Evolutionary conservation across 2,797 vertebrate genomes (phyloP).

Genomic region (Galaxias olidus): DNA sequence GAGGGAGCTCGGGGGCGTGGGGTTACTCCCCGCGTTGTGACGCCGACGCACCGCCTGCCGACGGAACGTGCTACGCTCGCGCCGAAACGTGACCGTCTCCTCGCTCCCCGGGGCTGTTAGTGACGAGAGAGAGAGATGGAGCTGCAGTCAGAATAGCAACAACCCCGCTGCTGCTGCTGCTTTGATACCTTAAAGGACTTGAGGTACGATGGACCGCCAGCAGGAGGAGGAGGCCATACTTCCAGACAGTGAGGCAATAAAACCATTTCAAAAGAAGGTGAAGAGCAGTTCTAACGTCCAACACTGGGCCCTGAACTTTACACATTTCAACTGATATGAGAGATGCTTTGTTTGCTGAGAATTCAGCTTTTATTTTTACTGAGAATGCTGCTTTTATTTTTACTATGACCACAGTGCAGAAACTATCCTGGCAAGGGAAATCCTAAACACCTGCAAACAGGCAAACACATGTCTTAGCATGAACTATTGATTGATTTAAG

Average conservation of each 20-base stretch:
- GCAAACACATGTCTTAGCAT: no score
- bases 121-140: conserved; percentile 58
- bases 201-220: conserved; percentile 3
- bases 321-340: no score
- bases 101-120: conserved; percentile 91
- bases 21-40: conserved; percentile 99
- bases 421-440: no score
- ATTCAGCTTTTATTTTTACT: no score
- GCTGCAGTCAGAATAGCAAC: conserved; percentile 41
- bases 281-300: no score
- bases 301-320: no score
- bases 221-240: conserved; percentile 2
- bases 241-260: not conserved
- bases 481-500: no score
- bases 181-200: conserved; percentile 11
- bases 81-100: conserved; percentile 94
- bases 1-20: conserved; percentile 95
- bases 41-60: conserved; percentile 97
- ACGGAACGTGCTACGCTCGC: conserved; percentile 98
- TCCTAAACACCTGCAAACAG: no score
- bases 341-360: no score
- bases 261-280: no score
- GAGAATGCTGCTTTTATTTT: no score
- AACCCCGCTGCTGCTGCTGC: not conserved
- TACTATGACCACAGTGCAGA: no score